Evolutionary conservation across 2,797 vertebrate genomes (phyloP).

Genomic region (Margarornis squamiger): DNA sequence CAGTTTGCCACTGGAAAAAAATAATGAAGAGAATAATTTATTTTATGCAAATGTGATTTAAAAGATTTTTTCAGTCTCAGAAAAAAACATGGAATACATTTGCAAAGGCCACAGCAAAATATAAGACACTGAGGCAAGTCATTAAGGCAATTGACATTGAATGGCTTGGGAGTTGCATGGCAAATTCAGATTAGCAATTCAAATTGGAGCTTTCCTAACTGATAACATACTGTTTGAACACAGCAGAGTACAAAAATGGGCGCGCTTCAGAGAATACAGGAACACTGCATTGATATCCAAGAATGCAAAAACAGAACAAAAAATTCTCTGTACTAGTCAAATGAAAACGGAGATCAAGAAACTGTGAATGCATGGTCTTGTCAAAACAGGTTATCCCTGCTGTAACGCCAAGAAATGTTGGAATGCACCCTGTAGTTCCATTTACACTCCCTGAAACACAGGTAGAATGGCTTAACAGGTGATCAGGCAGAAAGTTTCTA

Average conservation of each 20-base stretch:
- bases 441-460: background rate
- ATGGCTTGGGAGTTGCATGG: background rate
- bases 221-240: background rate
- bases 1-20: background rate
- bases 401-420: background rate
- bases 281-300: background rate
- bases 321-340: background rate
- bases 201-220: constrained; percentile 6
- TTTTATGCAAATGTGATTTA: background rate
- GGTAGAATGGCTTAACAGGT: background rate
- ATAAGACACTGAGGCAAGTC: background rate
- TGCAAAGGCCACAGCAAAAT: background rate
- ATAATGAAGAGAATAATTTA: background rate
- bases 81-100: background rate
- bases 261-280: background rate
- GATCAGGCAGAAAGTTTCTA: background rate
- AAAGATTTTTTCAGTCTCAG: background rate
- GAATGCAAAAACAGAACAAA: background rate
- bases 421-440: background rate
- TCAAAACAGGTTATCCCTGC: background rate
- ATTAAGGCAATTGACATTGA: background rate
- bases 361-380: background rate
- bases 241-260: background rate
- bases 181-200: constrained; percentile 28
- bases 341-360: background rate